Evolutionary conservation across 2,113 vertebrate species (phyloP), one percentile per base, ranked within the genome.

Genomic region (Lophura nycthemera): DNA sequence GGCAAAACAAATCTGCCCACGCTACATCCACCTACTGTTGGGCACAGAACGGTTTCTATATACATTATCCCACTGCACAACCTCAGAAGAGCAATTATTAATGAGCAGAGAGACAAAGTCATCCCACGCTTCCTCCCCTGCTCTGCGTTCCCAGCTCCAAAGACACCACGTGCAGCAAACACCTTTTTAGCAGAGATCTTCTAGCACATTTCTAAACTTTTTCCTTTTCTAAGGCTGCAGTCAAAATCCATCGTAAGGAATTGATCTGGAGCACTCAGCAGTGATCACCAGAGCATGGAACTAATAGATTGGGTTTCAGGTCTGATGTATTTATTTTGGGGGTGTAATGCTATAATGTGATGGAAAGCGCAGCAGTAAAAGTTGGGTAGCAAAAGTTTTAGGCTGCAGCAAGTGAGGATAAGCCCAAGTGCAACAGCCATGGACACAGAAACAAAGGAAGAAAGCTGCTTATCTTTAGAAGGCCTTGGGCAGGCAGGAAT

Each of bases 21-120:
- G 0, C 40, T 48, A 6, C 64, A 27, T 11, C 64, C 54, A 32
- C 25, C 29, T 6, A 9, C 29, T 48, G 3, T 3, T 1, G 14
- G 1, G 38, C 67, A 10, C 40, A 2, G 73, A 48, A 29, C 1
- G 5, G 27, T 18, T 57, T 30, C 36, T 6, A 3, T 0, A 0
- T 2, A 4, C 14, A 1, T 11, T 13, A 24, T 20, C 65, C 34
- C 36, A 0, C n/a, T 1, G 25, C 25, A 30, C 42, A n/a, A 38
- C 59, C 47, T 42, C 18, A 2, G 52, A 56, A 42, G 2, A 75
- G 18, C 4, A 1, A 4, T 4, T 4, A 36, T 5, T 3, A 29
- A 45, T 27, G 7, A 54, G 15, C 54, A 74, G n/a, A 67, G 38
- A 79, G 18, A 73, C 43, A 38, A 69, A 70, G 9, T 0, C 7